Evolutionary conservation across 2,888 invertebrate species (phyloP).

Genomic region (Andrena minutula): DNA sequence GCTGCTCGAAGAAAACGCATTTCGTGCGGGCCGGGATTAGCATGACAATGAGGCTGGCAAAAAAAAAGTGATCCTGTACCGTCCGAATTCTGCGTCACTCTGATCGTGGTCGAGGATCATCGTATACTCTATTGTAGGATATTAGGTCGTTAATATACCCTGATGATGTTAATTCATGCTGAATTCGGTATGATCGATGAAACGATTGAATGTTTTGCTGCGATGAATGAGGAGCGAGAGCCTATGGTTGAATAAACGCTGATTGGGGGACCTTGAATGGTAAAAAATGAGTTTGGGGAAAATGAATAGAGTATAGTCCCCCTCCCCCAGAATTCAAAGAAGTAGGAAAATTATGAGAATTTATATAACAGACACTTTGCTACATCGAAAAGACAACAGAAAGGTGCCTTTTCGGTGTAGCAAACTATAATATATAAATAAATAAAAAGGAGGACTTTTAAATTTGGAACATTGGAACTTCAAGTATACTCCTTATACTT

Average conservation of each 20-base stretch:
- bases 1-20: conserved; percentile 58
- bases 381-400: too few relatives aligned
- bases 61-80: conserved; percentile 20
- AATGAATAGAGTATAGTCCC: neutral
- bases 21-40: conserved; percentile 49
- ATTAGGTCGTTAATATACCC: conserved; percentile 25
- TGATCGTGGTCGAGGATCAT: neutral
- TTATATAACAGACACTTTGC: too few relatives aligned
- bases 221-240: neutral
- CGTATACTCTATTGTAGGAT: neutral
- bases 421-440: too few relatives aligned
- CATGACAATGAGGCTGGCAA: conserved; percentile 50
- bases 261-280: neutral
- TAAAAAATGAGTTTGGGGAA: neutral
- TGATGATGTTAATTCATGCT: conserved; percentile 24
- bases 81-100: conserved; percentile 16
- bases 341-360: too few relatives aligned
- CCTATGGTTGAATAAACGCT: conserved; percentile 6
- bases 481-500: too few relatives aligned
- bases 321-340: too few relatives aligned
- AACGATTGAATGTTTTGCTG: neutral
- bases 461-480: too few relatives aligned
- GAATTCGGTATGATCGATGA: neutral
- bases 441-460: too few relatives aligned
- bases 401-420: too few relatives aligned